Base-by-base conservation (phyloP, 2,888 invertebrate genomes). In the Drosophila longiperda region DNA sequence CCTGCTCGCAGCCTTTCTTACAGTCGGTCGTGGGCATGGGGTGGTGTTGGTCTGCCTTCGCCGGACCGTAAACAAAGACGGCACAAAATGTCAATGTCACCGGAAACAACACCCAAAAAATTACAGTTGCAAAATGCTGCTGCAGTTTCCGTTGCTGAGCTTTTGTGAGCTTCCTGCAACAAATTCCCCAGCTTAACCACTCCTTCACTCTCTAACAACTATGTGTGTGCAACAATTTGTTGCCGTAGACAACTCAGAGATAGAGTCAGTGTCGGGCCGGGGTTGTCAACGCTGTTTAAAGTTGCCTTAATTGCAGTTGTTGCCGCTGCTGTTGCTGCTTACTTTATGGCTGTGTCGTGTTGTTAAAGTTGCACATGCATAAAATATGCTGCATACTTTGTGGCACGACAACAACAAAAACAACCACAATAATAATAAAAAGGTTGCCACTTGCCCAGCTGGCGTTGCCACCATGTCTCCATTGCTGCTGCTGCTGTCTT, bases 41-140 rank as follows among this genome's bases (percentile, higher is more conserved):
- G 8, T 34, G 5, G n/a, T 9, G 49, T 36, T 5, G 17, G 15
- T 38, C 12, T 17, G 17, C 52, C 45, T 48, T 26, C 17, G 23
- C 45, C 50, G 61, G 29, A 60, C 73, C 75, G 73, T 78, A 75
- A 73, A 78, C 68, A 81, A 79, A 78, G 78, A 78, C 66, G 83
- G 69, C 7, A 38, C 15, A 60, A 83, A 84, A 76, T 87, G 84
- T 80, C 86, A 88, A 80, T 89, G 77, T 84, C 86, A 81, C 71
- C 89, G 89, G 86, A 87, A 87, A 79, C 87, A 81, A 87, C 87
- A 89, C 83, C 89, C 89, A 78, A 87, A 89, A 87, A 89, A 87
- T 83, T 87, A 85, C 89, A 74, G 85, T 83, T 84, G 69, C 83
- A 84, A 87, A 87, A 87, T 86, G 81, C 73, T 87, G 87, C 75